Percentiles rank a stretch among this genome's conserved stretches.
These are phyloP conservation scores for Rhagonycha lutea DNA, from an alignment of 2,888 invertebrate species.

Conservation along the genomic window DNA sequence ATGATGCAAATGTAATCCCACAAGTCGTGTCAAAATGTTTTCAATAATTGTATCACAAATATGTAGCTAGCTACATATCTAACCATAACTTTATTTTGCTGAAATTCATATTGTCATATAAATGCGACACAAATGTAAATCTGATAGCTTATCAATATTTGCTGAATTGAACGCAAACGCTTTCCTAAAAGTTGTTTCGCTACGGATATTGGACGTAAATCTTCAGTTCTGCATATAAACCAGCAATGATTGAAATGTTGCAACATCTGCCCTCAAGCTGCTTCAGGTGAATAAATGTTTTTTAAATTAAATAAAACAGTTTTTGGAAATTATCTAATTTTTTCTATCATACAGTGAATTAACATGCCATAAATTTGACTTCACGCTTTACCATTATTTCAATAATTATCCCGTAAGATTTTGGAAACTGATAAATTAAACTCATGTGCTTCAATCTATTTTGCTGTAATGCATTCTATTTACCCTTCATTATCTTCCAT, in stretches of 20 bases:
- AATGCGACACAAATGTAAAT: conserved; percentile 41
- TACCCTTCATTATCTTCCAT: not conserved
- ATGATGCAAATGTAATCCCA: conserved; percentile 1
- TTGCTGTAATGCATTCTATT: not conserved
- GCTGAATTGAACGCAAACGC: conserved; percentile 37
- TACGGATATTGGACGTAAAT: conserved; percentile 44
- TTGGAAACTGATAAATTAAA: not conserved
- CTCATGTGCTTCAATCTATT: not conserved
- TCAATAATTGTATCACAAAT: not conserved
- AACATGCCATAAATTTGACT: not conserved
- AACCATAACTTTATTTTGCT: not conserved
- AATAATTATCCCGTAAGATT: not conserved
- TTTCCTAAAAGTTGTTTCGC: conserved; percentile 41
- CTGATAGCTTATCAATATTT: conserved; percentile 44
- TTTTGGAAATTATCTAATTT: not conserved
- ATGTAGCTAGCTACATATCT: not conserved
- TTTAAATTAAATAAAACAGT: not conserved
- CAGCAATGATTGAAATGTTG: conserved; percentile 33
- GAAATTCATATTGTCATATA: conserved; percentile 10
- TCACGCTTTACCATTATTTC: not conserved
- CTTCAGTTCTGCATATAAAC: conserved; percentile 37
- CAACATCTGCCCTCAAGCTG: conserved; percentile 9
- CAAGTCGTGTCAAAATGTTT: not conserved
- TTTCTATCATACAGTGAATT: not conserved
- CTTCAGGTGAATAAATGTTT: conserved; percentile 15